Conservation (phyloP, 1,140 invertebrate genomes). For the Penaeus indicus region DNA sequence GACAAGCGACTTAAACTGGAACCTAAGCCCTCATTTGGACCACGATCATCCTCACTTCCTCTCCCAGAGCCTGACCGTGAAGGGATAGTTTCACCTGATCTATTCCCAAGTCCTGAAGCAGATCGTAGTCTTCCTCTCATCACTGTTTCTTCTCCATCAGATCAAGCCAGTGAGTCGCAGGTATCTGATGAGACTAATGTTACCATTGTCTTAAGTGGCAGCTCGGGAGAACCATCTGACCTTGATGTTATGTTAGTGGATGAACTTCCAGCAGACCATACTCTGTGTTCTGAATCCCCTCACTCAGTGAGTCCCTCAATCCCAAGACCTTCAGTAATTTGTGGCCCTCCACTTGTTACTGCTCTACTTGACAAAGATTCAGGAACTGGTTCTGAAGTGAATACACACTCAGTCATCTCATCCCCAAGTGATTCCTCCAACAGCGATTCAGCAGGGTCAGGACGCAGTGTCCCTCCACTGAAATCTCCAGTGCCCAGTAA, state of each 20-base stretch:
- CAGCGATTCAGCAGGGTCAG: slow-evolving; percentile 10
- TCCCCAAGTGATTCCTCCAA: slow-evolving; percentile 1
- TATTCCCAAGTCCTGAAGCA: slow-evolving; percentile 52
- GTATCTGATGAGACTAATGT: slow-evolving; percentile 63
- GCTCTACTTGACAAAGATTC: slow-evolving; percentile 17
- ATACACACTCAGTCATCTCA: not conserved
- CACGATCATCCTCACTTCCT: slow-evolving; percentile 62
- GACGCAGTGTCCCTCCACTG: slow-evolving; percentile 20
- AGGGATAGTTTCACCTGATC: slow-evolving; percentile 51
- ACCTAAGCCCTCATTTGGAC: slow-evolving; percentile 52
- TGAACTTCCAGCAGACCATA: slow-evolving; percentile 46
- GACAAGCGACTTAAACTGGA: slow-evolving; percentile 57
- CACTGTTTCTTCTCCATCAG: slow-evolving; percentile 62
- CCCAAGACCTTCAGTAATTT: slow-evolving; percentile 56
- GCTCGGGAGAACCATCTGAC: slow-evolving; percentile 48
- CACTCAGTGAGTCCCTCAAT: slow-evolving; percentile 10
- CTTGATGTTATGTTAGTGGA: slow-evolving; percentile 51
- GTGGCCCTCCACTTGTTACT: slow-evolving; percentile 45
- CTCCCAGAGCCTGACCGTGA: slow-evolving; percentile 55
- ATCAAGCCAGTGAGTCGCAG: slow-evolving; percentile 61
- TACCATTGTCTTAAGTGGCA: slow-evolving; percentile 50
- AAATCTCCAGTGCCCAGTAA: slow-evolving; percentile 13
- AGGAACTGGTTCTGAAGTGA: not conserved
- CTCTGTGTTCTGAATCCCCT: not conserved
- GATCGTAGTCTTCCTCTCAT: slow-evolving; percentile 63